Conservation (phyloP, 30 jellyfish, hydroid and myxozoan species). For the Cassiopea andromeda region DNA sequence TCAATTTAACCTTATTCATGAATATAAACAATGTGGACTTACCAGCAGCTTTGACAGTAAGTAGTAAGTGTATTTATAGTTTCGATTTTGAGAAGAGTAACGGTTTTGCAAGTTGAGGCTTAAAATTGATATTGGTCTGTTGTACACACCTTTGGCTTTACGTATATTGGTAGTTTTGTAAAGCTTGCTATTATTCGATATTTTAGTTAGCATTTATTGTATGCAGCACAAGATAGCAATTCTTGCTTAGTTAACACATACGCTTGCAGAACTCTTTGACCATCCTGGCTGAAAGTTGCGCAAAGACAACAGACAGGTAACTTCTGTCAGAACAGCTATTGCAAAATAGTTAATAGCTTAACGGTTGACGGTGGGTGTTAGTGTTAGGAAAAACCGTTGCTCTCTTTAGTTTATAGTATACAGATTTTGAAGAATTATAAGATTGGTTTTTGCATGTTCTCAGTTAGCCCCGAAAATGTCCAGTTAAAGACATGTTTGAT, state of each 20-base stretch:
- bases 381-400: no score
- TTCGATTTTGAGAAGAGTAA: background rate
- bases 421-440: no score
- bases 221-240: background rate
- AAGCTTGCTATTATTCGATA: background rate
- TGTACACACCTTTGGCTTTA: background rate
- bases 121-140: background rate
- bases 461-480: no score
- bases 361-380: background rate
- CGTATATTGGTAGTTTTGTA: background rate
- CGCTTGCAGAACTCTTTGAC: background rate
- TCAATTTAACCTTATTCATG: background rate
- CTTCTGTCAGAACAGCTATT: background rate
- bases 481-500: no score
- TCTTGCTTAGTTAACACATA: background rate
- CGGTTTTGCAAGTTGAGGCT: background rate
- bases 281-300: background rate
- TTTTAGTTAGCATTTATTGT: background rate
- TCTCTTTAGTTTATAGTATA: no score
- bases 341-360: background rate
- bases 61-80: background rate
- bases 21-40: background rate
- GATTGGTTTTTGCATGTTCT: no score
- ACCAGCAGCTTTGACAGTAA: background rate
- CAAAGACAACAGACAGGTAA: background rate